phyloP scores from a whole-genome alignment of 1,140 invertebrate genomes.

The Drosophila simulans region DNA sequence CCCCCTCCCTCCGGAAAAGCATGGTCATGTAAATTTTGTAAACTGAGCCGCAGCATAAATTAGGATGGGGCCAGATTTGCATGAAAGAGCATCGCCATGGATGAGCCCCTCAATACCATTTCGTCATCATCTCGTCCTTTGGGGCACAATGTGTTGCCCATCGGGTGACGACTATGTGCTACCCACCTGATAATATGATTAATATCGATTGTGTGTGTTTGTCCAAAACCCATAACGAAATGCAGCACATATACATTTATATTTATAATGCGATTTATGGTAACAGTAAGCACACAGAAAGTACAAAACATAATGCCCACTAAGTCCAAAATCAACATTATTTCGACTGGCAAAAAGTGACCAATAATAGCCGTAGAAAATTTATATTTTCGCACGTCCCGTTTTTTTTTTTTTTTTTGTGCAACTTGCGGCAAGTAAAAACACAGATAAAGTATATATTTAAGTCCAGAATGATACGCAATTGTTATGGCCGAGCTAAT shows the following conservation, averaged over 20 bases:
- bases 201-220: constrained; percentile 7
- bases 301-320: constrained; percentile 6
- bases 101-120: constrained; percentile 17
- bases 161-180: constrained; percentile 17
- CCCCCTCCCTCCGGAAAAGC: constrained; percentile 3
- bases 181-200: constrained; percentile 31
- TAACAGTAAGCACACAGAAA: not conserved
- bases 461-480: not conserved
- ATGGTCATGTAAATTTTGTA: constrained; percentile 63
- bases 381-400: not conserved
- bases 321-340: not conserved
- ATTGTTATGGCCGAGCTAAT: not conserved
- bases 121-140: not conserved
- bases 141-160: not conserved
- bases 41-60: constrained; percentile 79
- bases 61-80: constrained; percentile 69
- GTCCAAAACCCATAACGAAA: not conserved
- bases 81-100: constrained; percentile 53
- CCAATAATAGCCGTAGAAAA: not conserved
- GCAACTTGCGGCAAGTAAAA: not conserved
- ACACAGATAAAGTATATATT: not conserved
- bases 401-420: not conserved
- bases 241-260: not conserved
- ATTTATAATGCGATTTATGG: not conserved
- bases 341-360: not conserved